Conservation (phyloP, 1,140 invertebrate genomes). For the Palaemon carinicauda region DNA sequence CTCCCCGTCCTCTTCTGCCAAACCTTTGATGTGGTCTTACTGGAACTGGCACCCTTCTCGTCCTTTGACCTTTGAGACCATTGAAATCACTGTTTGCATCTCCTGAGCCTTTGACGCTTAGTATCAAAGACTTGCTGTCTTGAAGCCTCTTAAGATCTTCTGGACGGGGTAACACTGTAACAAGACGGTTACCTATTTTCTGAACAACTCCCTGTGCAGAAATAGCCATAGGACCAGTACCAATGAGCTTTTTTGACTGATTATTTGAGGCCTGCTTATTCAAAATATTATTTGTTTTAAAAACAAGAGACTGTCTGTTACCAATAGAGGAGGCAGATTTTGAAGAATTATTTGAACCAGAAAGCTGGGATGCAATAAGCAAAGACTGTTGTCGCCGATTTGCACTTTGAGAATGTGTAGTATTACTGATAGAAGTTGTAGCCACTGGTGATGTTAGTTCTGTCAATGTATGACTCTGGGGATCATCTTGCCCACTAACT, state of each 20-base stretch:
- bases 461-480: constrained; percentile 27
- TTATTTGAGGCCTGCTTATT: constrained; percentile 3
- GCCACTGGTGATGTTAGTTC: constrained; percentile 15
- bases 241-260: constrained; percentile 41
- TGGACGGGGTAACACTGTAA: constrained; percentile 56
- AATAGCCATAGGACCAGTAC: constrained; percentile 54
- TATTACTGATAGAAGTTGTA: background rate
- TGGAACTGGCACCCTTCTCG: constrained; percentile 46
- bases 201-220: constrained; percentile 57
- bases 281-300: background rate
- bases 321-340: background rate
- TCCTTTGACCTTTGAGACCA: constrained; percentile 23
- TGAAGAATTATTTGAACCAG: background rate
- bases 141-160: constrained; percentile 55
- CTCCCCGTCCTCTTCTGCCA: constrained; percentile 33
- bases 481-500: background rate
- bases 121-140: constrained; percentile 52
- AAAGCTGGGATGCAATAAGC: no score
- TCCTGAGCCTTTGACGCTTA: constrained; percentile 48
- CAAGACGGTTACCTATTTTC: constrained; percentile 54
- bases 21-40: constrained; percentile 54
- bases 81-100: background rate
- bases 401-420: background rate
- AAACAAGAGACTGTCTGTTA: constrained; percentile 17
- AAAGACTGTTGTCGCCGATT: background rate